Conservation (phyloP, 2,797 vertebrate species). For the Denticeps clupeoides region DNA sequence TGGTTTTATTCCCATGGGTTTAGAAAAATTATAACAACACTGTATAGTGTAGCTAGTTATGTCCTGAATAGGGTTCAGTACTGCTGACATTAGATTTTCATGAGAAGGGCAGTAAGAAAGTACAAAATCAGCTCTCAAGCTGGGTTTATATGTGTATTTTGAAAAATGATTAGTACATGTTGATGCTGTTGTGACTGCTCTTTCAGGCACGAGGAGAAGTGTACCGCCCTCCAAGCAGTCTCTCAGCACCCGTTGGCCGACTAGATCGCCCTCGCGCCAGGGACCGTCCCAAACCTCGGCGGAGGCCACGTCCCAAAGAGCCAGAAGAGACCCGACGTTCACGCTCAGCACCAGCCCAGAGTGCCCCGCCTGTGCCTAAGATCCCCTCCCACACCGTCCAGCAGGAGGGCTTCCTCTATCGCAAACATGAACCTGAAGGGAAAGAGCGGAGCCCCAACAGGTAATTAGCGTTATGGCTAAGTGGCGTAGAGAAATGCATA, state of each 20-base stretch:
- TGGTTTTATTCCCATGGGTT: too few relatives aligned
- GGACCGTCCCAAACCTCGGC: constrained; percentile 77
- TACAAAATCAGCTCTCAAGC: too few relatives aligned
- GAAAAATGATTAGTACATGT: too few relatives aligned
- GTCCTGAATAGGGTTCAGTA: too few relatives aligned
- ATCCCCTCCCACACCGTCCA: constrained; percentile 64
- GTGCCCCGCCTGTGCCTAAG: constrained; percentile 65
- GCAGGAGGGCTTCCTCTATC: constrained; percentile 77
- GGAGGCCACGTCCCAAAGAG: constrained; percentile 79
- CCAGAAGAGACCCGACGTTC: constrained; percentile 69
- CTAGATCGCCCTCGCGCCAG: constrained; percentile 79
- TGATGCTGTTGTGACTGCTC: neutral
- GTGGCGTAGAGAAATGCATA: too few relatives aligned
- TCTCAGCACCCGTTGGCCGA: constrained; percentile 73
- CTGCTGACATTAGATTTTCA: too few relatives aligned
- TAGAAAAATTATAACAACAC: too few relatives aligned
- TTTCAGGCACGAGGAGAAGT: constrained; percentile 60
- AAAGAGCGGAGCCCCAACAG: constrained; percentile 82
- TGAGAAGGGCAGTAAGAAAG: too few relatives aligned
- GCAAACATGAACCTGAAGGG: constrained; percentile 83
- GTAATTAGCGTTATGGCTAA: too few relatives aligned
- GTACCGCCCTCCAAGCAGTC: constrained; percentile 66
- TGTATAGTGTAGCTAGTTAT: too few relatives aligned
- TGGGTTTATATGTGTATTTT: too few relatives aligned
- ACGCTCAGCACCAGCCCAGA: constrained; percentile 76